Conservation (phyloP, 2,797 vertebrate genomes). For the Lepilemur septentrionalis region DNA sequence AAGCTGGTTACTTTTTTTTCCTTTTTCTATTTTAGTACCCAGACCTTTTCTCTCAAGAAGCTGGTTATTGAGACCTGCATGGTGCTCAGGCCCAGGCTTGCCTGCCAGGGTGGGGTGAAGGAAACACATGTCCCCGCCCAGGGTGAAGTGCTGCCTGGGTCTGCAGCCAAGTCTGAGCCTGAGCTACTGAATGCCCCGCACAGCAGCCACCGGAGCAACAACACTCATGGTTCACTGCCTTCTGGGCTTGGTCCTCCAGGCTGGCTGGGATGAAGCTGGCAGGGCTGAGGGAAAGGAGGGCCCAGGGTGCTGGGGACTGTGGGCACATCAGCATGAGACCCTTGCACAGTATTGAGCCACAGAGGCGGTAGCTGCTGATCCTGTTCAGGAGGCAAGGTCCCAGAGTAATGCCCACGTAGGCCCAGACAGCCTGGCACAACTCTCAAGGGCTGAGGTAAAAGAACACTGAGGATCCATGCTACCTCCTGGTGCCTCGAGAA, state of each 20-base stretch:
- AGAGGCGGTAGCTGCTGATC: constrained; percentile 83
- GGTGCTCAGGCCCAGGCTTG: constrained; percentile 12
- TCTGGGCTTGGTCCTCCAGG: constrained; percentile 46
- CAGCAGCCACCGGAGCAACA: constrained; percentile 83
- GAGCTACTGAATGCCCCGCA: neutral
- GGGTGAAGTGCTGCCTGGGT: neutral
- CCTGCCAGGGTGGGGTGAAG: neutral
- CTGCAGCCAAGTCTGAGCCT: neutral
- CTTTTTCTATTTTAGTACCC: neutral
- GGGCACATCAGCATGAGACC: constrained; percentile 87
- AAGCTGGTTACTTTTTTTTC: neutral
- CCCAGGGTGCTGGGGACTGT: constrained; percentile 58
- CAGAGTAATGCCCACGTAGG: constrained; percentile 85
- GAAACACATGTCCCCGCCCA: neutral
- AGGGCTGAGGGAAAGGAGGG: constrained; percentile 88
- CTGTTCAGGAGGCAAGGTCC: constrained; percentile 90
- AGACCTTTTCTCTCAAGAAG: neutral
- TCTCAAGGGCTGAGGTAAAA: constrained; percentile 72
- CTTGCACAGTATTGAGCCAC: constrained; percentile 86
- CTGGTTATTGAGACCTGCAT: neutral
- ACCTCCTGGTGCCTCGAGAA: neutral
- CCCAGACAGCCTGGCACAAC: constrained; percentile 85
- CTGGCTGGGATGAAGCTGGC: constrained; percentile 80
- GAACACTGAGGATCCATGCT: neutral
- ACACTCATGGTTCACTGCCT: constrained; percentile 85